A percentile compares a stretch with the other conserved stretches of the same genome.
Conservation (phyloP, 2,888 invertebrate species). For the Cartodere bifasciata region DNA sequence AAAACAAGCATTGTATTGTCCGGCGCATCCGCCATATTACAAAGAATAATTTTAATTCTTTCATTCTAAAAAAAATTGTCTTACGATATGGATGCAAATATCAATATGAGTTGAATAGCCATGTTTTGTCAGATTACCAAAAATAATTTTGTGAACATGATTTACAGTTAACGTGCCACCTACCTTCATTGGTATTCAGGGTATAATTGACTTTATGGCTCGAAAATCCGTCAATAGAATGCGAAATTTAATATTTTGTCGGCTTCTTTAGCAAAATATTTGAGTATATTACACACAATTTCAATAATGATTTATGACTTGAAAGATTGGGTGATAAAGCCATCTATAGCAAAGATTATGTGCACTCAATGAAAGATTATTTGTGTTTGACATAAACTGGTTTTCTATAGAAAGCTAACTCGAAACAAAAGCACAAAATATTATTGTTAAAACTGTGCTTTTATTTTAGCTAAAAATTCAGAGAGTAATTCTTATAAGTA, state of each 20-base stretch:
- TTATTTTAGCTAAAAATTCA: too few relatives aligned
- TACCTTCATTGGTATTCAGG: slow-evolving; percentile 5
- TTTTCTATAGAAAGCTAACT: too few relatives aligned
- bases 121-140: too few relatives aligned
- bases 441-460: too few relatives aligned
- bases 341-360: slow-evolving; percentile 4
- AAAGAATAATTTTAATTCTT: too few relatives aligned
- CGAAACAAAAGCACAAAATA: too few relatives aligned
- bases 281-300: slow-evolving; percentile 22
- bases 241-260: slow-evolving; percentile 23
- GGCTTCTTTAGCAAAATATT: slow-evolving; percentile 24
- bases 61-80: too few relatives aligned
- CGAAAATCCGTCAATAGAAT: slow-evolving; percentile 20
- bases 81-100: too few relatives aligned
- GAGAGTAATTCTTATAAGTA: too few relatives aligned
- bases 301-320: slow-evolving; percentile 24
- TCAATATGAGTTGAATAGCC: too few relatives aligned
- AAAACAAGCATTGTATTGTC: too few relatives aligned
- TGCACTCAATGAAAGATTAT: slow-evolving; percentile 1
- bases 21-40: too few relatives aligned
- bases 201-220: slow-evolving; percentile 5
- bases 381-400: background rate
- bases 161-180: slow-evolving; percentile 1
- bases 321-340: slow-evolving; percentile 22
- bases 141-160: slow-evolving; percentile 7